Base-by-base conservation (phyloP, 2,797 vertebrate genomes). In the Molossus molossus region DNA sequence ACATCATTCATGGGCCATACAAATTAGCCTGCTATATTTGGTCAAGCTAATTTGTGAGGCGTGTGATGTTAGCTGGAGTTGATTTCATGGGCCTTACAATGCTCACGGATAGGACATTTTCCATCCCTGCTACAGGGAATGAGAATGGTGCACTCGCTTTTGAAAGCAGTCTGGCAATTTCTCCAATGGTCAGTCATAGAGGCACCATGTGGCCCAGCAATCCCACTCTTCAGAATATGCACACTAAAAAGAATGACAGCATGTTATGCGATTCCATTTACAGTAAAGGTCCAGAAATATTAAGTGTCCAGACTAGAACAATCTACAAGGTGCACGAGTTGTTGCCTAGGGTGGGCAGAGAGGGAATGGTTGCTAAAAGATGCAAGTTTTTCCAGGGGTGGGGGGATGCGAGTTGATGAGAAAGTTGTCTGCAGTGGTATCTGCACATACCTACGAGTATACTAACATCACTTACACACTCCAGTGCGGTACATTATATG, bases 241-340 rank as follows among this genome's bases (percentile, higher is more conserved):
- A 55, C 37, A 79, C 64, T 48, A 45, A 90, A 62, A 82, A 33
- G 91, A 58, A 69, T 33, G 9, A 94, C 72, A 89, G 57, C 5
- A 15, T 50, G 72, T 37, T 45, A 45, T 45, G 40, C 6, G 40
- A 45, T 60, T 75, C 29, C 48, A 13, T 67, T 50, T 70, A 27
- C 90, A 85, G 5, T 27, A 67, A 82, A n/a, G 48, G 27, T 69
- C 18, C n/a, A 87, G n/a, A 92, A 83, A 37, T 87, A 82, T 6
- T 20, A 79, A 83, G 37, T 53, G 14, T 70, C 27, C 27, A 88
- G n/a, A 90, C 75, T 27, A 80, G n/a, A 29, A 27, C 37, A n/a
- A 84, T 70, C 53, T 53, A 33, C 58, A 90, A 29, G 86, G 6
- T 62, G 12, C 37, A 65, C 7, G 88, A 72, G 72, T 65, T 75